Percentiles rank a stretch among this genome's conserved stretches.
Evolutionary conservation across 2,113 vertebrate genomes (phyloP).

Genomic region (Morone saxatilis): DNA sequence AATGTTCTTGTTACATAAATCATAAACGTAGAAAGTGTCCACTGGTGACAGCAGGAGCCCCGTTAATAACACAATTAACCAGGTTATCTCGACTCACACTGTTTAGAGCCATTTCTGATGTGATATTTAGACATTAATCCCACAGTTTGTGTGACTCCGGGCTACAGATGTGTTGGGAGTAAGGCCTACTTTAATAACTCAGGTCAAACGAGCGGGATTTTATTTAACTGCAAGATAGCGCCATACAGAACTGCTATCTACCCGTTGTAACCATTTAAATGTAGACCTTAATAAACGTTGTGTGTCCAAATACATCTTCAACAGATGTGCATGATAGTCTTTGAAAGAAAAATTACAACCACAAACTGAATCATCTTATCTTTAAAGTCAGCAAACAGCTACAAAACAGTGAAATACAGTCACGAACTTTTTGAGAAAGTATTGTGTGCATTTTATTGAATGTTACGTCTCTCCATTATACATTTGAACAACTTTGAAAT

Average conservation of each 20-base stretch:
- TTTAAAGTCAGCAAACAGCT: not conserved
- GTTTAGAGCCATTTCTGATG: not conserved
- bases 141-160: not conserved
- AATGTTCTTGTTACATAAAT: constrained; percentile 69
- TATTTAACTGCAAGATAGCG: not conserved
- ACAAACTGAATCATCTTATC: not conserved
- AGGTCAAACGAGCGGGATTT: not conserved
- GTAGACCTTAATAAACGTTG: too few relatives aligned
- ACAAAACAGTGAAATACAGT: constrained; percentile 32
- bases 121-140: not conserved
- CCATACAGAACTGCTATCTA: too few relatives aligned
- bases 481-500: constrained; percentile 75
- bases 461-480: constrained; percentile 71
- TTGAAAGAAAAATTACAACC: too few relatives aligned
- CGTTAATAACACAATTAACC: too few relatives aligned
- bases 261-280: not conserved
- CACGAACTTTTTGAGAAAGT: constrained; percentile 75
- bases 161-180: not conserved
- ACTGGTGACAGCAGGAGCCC: not conserved
- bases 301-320: not conserved
- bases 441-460: constrained; percentile 81
- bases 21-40: constrained; percentile 34
- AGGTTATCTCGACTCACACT: not conserved
- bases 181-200: not conserved
- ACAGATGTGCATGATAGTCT: not conserved